Base-by-base conservation (phyloP, 35 echinoderm and acorn worm genomes). In the Heliocidaris erythrogramma region DNA sequence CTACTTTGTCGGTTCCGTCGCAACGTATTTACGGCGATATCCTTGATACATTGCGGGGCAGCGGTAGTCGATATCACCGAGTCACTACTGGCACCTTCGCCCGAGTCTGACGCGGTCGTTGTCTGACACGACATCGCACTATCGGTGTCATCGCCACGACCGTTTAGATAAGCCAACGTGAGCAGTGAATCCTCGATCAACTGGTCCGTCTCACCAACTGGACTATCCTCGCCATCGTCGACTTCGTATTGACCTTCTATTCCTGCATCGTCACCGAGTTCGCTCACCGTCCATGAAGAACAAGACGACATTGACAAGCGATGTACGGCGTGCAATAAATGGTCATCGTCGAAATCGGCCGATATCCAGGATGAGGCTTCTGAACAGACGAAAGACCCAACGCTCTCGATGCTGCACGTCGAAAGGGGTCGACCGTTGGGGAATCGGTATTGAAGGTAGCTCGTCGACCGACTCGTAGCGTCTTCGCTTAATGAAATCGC, bases 281-380 rank as follows among this genome's bases (percentile, higher is more conserved):
- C 91, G 49, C 91, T 92, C 7, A 92, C 91, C 31, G 91, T 92
- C 91, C 91, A 92, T 10, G 91, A 92, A 49, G 91, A 92, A 30
- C 31, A 32, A 11, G 91, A 92, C 91, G 91, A 92, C 91, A 92
- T 92, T 10, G 91, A 92, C 49, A 92, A 92, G 12, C 91, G 47
- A 59, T 92, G 49, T 1, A 52, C 91, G 31, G 91, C 49, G 47
- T 59, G 31, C 29, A 92, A 48, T 52, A 92, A 50, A 52, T 52
- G 91, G 13, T 92, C 91, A 48, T 59, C 91, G 48, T 92, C 91
- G 49, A n/a, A 59, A 59, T 92, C 91, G 27, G 31, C 29, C 30
- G 91, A 92, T n/a, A 48, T 27, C 91, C 91, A 92, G 8, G 91
- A 49, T 48, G 91, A 92, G 13, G 91, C 48, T 13, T 92, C 91